Evolutionary conservation across 2,888 invertebrate genomes (phyloP), one percentile per base, ranked within the genome.

Genomic region (Lasioglossum malachurum): DNA sequence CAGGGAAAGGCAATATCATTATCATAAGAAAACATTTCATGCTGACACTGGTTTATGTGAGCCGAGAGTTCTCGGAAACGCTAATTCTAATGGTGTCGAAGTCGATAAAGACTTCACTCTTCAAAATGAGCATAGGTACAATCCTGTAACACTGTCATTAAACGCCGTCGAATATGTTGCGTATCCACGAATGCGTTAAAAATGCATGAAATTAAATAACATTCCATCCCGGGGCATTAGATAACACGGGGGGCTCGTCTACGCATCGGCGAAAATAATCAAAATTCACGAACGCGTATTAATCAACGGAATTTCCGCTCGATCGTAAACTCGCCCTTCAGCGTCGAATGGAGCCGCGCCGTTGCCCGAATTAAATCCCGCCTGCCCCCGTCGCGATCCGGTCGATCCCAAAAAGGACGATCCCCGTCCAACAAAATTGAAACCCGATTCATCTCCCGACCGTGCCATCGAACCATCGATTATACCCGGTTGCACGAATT

Each of bases 391-490:
- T 41, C 76, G 64, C 19, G 31, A 64, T 44, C 76, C 44, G 64
- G 64, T 77, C 49, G 67, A 77, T 69, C 69, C 46, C n/a, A 69
- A 77, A 69, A 77, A 77, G 10, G 49, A 74, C 49, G 72, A 72
- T 23, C 27, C 27, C 31, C 64, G 78, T 72, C 77, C 75, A 64
- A 23, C 44, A 44, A 75, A 83, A 75, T 80, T 75, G 71, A 80
- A 75, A 80, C 60, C 35, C 75, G 75, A 83, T 80, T 80, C 75
- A 75, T 75, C 80, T 46, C 14, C 14, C 71, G 38, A n/a, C 64
- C 35, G 53, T 53, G 46, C 41, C 41, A 49, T 31, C 80, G 76
- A 76, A 77, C 57, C 75, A 76, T 83, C 81, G 83, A 84, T 78
- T 78, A 82, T 74, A 67, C 78, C 44, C 82, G 57, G 53, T 41